Evolutionary conservation across 1,140 invertebrate genomes (phyloP).

Genomic region (Drosophila ironensis): DNA sequence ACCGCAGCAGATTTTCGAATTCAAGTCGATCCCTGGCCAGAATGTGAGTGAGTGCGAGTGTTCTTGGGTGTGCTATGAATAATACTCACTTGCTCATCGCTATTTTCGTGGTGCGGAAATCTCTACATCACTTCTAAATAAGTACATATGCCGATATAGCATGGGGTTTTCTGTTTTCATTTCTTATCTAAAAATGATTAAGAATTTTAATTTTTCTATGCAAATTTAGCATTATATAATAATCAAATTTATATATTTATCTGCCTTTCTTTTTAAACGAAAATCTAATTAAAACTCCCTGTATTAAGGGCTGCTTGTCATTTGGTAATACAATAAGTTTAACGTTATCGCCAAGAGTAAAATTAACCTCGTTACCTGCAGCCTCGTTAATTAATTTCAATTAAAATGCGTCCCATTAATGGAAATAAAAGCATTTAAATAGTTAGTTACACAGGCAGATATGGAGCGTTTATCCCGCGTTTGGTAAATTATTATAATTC

Average conservation of each 20-base stretch:
- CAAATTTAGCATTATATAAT: too few relatives aligned
- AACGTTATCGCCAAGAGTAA: too few relatives aligned
- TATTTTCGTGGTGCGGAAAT: slow-evolving; percentile 71
- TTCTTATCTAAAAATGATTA: slow-evolving; percentile 2
- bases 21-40: slow-evolving; percentile 24
- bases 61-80: slow-evolving; percentile 52
- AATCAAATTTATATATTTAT: too few relatives aligned
- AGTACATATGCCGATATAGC: background rate
- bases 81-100: slow-evolving; percentile 73
- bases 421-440: slow-evolving; percentile 65
- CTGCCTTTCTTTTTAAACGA: too few relatives aligned
- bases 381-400: slow-evolving; percentile 68
- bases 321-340: background rate
- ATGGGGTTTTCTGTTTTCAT: background rate
- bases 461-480: background rate
- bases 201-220: too few relatives aligned
- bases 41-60: slow-evolving; percentile 24
- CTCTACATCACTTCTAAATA: slow-evolving; percentile 22
- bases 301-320: too few relatives aligned
- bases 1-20: slow-evolving; percentile 21
- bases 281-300: too few relatives aligned
- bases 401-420: slow-evolving; percentile 65
- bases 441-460: slow-evolving; percentile 61
- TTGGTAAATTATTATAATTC: slow-evolving; percentile 31
- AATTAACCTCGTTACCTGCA: slow-evolving; percentile 41